phyloP scores from a whole-genome alignment of 2,797 vertebrate genomes.

The Erethizon dorsatum region DNA sequence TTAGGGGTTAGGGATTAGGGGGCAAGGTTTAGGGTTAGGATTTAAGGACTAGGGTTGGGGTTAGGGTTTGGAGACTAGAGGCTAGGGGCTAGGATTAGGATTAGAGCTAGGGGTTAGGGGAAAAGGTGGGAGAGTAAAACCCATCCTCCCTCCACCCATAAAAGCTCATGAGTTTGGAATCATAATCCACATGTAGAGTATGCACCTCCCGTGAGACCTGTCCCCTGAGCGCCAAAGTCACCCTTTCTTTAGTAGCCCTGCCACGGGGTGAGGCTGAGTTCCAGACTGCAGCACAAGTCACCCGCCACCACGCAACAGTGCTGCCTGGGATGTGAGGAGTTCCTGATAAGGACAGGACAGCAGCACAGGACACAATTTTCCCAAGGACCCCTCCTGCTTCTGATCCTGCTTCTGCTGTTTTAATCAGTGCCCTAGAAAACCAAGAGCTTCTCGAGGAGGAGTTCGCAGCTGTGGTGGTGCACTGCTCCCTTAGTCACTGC shows the following conservation, averaged over 20 bases:
- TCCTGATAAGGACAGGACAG: neutral
- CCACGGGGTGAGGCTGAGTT: neutral
- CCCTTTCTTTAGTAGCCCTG: neutral
- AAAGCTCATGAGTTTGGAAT: neutral
- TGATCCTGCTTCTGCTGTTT: neutral
- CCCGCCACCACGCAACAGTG: neutral
- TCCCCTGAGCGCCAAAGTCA: neutral
- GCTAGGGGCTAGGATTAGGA: neutral
- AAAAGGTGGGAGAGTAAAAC: neutral
- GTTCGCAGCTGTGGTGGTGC: neutral
- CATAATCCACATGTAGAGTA: conserved; percentile 19
- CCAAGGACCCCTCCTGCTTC: neutral
- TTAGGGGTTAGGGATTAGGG: neutral
- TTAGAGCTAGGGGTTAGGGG: neutral
- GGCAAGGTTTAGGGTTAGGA: neutral
- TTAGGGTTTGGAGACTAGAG: neutral
- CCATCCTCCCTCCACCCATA: neutral
- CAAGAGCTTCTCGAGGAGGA: neutral
- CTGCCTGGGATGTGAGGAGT: neutral
- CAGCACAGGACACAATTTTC: neutral
- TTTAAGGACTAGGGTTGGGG: neutral
- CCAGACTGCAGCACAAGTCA: neutral
- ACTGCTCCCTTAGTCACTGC: too few species aligned
- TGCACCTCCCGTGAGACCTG: neutral
- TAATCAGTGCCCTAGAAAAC: neutral